A percentile compares a stretch with the other conserved stretches of the same genome.
Evolutionary conservation across 2,797 vertebrate species (phyloP).

Genomic region (Hoplostethus mediterraneus): DNA sequence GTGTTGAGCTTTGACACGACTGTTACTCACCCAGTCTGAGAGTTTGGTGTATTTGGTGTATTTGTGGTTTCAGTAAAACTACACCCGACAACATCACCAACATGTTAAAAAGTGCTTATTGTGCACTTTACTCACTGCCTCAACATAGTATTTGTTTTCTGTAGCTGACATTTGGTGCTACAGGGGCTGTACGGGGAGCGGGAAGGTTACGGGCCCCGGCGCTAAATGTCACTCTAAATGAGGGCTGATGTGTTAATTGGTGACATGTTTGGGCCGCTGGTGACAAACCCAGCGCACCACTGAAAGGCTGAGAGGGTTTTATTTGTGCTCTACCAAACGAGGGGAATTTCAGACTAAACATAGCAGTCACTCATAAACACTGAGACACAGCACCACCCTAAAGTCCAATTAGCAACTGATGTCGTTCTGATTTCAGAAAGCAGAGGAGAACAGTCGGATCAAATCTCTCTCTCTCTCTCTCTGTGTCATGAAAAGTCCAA

Average conservation of each 20-base stretch:
- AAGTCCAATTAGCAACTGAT: constrained; percentile 6
- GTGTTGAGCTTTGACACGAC: constrained; percentile 8
- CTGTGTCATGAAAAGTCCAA: not conserved
- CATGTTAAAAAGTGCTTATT: not conserved
- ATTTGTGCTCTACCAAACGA: constrained; percentile 18
- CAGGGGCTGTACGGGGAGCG: not conserved
- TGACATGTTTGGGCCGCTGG: constrained; percentile 27
- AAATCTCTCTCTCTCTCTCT: not conserved
- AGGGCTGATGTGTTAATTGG: constrained; percentile 32
- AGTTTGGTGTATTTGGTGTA: not conserved
- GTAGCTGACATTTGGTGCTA: constrained; percentile 10
- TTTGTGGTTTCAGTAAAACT: constrained; percentile 3
- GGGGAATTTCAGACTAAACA: constrained; percentile 32
- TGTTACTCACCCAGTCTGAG: constrained; percentile 24
- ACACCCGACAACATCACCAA: not conserved
- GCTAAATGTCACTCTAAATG: constrained; percentile 26
- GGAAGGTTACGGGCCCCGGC: not conserved
- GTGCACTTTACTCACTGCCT: not conserved
- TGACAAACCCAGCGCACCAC: constrained; percentile 21
- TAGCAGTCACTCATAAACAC: constrained; percentile 7
- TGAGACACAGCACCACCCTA: not conserved
- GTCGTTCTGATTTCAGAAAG: not conserved
- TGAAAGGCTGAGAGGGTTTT: constrained; percentile 10
- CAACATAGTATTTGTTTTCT: constrained; percentile 38
- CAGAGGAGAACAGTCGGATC: not conserved